Evolutionary conservation across 2,113 vertebrate genomes (phyloP).

Genomic region (Paramisgurnus dabryanus): DNA sequence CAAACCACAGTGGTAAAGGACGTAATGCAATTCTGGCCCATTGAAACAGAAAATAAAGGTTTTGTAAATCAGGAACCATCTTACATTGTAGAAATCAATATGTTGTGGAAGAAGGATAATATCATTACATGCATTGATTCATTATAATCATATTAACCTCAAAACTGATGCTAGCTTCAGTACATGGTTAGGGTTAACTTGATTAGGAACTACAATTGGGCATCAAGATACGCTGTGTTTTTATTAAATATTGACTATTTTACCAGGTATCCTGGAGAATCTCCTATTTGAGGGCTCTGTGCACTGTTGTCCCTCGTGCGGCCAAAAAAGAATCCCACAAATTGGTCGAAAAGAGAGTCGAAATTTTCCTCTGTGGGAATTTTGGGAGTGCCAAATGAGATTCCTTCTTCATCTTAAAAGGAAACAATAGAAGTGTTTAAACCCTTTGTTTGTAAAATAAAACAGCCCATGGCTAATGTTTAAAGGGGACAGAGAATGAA

Average conservation of each 20-base stretch:
- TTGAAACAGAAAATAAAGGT: background rate
- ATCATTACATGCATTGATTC: background rate
- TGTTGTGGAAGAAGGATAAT: background rate
- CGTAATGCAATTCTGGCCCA: background rate
- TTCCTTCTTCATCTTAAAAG: conserved; percentile 77
- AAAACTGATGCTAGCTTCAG: background rate
- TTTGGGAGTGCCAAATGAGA: conserved; percentile 78
- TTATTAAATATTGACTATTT: conserved; percentile 9
- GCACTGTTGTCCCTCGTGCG: conserved; percentile 10
- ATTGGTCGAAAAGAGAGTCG: conserved; percentile 75
- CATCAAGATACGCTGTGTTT: background rate
- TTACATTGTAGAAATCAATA: conserved; percentile 10
- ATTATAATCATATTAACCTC: background rate
- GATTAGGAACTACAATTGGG: background rate
- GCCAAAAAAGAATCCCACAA: conserved; percentile 66
- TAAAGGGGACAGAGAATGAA: no score
- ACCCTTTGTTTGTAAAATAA: background rate
- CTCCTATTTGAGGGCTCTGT: conserved; percentile 33
- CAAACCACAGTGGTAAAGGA: background rate
- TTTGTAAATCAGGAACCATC: background rate
- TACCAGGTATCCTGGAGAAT: conserved; percentile 76
- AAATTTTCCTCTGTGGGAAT: conserved; percentile 83
- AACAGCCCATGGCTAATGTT: no score
- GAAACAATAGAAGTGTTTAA: conserved; percentile 7
- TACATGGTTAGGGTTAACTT: background rate